phyloP scores from a whole-genome alignment of 2,113 vertebrate species.

The Atlantisia rogersi region DNA sequence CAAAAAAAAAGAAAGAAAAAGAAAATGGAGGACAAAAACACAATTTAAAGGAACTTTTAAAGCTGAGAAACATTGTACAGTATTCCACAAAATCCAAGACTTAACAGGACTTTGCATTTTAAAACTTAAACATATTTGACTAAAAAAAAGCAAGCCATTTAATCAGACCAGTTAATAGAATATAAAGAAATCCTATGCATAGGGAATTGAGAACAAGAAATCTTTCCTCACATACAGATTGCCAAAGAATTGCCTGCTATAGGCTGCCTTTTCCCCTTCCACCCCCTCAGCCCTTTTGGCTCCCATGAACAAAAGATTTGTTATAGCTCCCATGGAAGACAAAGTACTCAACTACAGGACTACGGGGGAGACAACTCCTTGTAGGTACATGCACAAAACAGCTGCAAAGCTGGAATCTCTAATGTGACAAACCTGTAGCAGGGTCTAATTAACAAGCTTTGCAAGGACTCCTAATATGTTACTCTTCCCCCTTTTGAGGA shows the following conservation, averaged over 20 bases:
- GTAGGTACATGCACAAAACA: background rate
- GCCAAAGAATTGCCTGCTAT: background rate
- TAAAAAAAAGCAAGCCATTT: background rate
- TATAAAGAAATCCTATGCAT: background rate
- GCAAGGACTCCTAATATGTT: background rate
- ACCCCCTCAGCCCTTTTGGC: background rate
- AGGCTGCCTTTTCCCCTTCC: background rate
- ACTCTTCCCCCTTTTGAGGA: background rate
- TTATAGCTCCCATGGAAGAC: background rate
- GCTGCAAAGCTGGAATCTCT: background rate
- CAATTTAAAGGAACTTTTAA: background rate
- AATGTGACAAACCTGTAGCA: background rate
- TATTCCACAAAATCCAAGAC: background rate
- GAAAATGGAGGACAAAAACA: too few species aligned
- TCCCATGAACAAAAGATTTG: background rate
- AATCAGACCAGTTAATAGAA: background rate
- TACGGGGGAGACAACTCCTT: background rate
- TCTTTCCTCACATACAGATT: background rate
- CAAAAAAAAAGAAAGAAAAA: too few species aligned
- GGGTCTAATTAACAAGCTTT: background rate
- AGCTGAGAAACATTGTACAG: background rate
- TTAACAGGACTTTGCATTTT: background rate
- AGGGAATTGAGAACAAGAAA: background rate
- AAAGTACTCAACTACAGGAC: background rate
- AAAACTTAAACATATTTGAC: background rate